Conservation (phyloP, 2,888 invertebrate species). For the Brenthis daphne region DNA sequence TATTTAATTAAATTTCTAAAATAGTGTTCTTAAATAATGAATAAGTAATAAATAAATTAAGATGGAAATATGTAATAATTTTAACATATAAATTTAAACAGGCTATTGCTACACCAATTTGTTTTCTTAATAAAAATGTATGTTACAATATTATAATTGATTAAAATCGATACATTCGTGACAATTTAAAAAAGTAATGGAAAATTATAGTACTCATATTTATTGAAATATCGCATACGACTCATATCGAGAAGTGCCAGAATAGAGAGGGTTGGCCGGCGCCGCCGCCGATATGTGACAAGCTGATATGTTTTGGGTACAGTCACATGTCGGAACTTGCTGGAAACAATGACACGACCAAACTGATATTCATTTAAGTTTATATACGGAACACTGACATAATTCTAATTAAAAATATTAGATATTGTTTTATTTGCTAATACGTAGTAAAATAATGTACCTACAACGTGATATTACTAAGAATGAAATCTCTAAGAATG, state of each 20-base stretch:
- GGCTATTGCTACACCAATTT: too few relatives aligned
- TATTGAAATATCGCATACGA: slow-evolving; percentile 31
- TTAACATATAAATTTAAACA: too few relatives aligned
- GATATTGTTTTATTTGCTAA: too few relatives aligned
- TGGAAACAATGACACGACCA: slow-evolving; percentile 49
- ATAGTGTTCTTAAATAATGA: too few relatives aligned
- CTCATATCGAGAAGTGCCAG: slow-evolving; percentile 30
- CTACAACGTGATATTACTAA: too few relatives aligned
- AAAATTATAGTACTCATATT: background rate
- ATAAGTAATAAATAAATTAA: too few relatives aligned
- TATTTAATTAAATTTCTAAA: too few relatives aligned
- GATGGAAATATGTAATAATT: too few relatives aligned
- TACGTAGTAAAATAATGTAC: too few relatives aligned
- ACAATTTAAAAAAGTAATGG: background rate
- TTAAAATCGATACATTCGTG: background rate
- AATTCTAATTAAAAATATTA: background rate
- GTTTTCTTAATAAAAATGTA: too few relatives aligned
- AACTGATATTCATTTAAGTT: slow-evolving; percentile 38
- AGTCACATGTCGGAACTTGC: slow-evolving; percentile 48
- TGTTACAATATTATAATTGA: too few relatives aligned
- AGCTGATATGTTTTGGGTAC: slow-evolving; percentile 53
- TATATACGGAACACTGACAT: slow-evolving; percentile 10
- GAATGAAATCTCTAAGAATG: too few relatives aligned
- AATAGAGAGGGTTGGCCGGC: slow-evolving; percentile 38
- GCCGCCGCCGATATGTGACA: slow-evolving; percentile 56